Base-by-base conservation (phyloP, 2,888 invertebrate genomes). In the Scelioninae gen. 2 region DNA sequence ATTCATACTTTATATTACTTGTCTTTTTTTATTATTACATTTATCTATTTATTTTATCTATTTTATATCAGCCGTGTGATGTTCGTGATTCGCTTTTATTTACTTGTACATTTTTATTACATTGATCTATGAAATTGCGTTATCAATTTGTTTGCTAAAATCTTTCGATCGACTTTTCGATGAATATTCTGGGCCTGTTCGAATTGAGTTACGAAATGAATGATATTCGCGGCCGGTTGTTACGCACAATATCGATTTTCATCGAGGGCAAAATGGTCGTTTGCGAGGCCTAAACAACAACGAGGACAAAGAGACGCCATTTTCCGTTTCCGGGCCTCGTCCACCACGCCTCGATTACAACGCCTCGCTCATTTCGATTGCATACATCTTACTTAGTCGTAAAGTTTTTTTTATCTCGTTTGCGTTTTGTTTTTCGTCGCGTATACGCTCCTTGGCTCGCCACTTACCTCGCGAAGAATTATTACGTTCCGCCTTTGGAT, bases 181-280 rank as follows among this genome's bases (percentile, higher is more conserved):
- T 48, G 41, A 52, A 31, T 45, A 52, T 73, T 73, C 63, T 71
- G 74, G 70, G 74, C 70, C 71, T 71, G 74, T 74, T 67, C 67
- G 65, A 67, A 67, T 76, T 73, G 64, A 64, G 63, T 65, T 65
- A 60, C 58, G 45, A 65, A 64, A 70, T 65, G 52, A 70, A 52
- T 53, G 55, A 65, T 57, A 41, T 50, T 22, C 65, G 70, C 69
- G 65, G 45, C 64, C 63, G 63, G 48, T 53, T 50, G 25, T 48
- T 50, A 70, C 72, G 46, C 78, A 79, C 72, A 78, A 75, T 81
- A 82, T 82, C 78, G 82, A 82, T 81, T 81, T 80, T 69, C 46
- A 43, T 65, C 80, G 79, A 78, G 78, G 78, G 78, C 80, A 82
- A 82, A 78, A 82, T 82, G 82, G 82, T 81, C 79, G 82, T 78